These are phyloP conservation scores for Muschampia plurimacula DNA, from an alignment of 2,888 invertebrate species.

Conservation along the genomic window DNA sequence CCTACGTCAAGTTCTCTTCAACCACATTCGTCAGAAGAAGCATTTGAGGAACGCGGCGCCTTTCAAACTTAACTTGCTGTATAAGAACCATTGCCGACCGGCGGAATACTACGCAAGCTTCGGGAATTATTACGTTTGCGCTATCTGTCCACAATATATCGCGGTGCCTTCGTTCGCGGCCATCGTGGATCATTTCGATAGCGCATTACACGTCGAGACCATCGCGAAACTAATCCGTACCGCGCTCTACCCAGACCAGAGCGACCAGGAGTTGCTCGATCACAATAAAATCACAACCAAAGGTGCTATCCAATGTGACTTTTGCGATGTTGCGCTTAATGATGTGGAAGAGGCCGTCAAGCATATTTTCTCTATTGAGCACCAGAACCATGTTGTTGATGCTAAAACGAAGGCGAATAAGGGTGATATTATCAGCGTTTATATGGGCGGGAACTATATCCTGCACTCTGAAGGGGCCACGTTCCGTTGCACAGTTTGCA, in stretches of 20 bases:
- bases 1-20: conserved; percentile 77
- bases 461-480: conserved; percentile 70
- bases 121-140: conserved; percentile 76
- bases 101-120: conserved; percentile 78
- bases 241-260: conserved; percentile 61
- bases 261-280: conserved; percentile 57
- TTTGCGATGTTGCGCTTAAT: conserved; percentile 62
- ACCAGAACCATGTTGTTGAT: conserved; percentile 65
- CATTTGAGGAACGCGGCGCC: conserved; percentile 79
- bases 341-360: conserved; percentile 60
- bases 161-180: conserved; percentile 76
- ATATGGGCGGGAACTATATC: conserved; percentile 74
- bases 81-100: conserved; percentile 75
- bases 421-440: conserved; percentile 76
- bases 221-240: conserved; percentile 66
- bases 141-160: conserved; percentile 69
- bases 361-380: conserved; percentile 66
- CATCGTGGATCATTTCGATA: conserved; percentile 76
- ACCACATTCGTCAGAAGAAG: conserved; percentile 80
- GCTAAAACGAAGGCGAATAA: conserved; percentile 57
- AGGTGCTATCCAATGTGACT: conserved; percentile 59
- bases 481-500: conserved; percentile 67
- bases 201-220: conserved; percentile 66
- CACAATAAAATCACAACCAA: conserved; percentile 57
- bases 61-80: conserved; percentile 67